Percentiles rank a stretch among this genome's conserved stretches.
Evolutionary conservation across 1,140 invertebrate species (phyloP).

Genomic region (Periplaneta americana): DNA sequence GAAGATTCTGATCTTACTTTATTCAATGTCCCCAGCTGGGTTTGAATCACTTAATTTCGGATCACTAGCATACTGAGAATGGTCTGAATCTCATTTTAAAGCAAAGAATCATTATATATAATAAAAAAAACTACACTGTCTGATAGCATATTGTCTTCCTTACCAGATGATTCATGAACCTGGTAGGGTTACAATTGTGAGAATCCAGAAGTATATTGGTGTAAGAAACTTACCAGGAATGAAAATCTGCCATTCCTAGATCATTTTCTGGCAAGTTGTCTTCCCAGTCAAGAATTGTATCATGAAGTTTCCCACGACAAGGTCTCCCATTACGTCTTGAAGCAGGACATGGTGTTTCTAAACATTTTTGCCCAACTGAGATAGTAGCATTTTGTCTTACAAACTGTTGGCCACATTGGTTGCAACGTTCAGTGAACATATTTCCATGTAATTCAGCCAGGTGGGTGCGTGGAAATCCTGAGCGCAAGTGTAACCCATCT

Average conservation of each 20-base stretch:
- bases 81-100: too few species aligned
- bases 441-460: constrained; percentile 96
- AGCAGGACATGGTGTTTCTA: constrained; percentile 68
- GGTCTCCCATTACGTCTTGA: constrained; percentile 52
- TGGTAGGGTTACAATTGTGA: too few species aligned
- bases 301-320: constrained; percentile 81
- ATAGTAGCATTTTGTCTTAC: constrained; percentile 70
- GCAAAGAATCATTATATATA: too few species aligned
- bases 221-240: constrained; percentile 73
- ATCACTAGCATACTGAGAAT: too few species aligned
- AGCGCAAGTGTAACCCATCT: constrained; percentile 92
- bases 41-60: too few species aligned
- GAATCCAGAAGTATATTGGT: too few species aligned
- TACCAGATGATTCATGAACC: too few species aligned
- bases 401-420: constrained; percentile 85
- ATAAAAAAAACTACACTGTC: too few species aligned
- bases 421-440: constrained; percentile 95
- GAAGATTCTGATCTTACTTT: too few species aligned
- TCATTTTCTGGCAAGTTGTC: constrained; percentile 89
- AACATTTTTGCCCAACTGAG: constrained; percentile 87
- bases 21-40: too few species aligned
- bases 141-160: too few species aligned
- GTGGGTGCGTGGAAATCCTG: constrained; percentile 71
- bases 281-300: constrained; percentile 99
- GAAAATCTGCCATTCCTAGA: constrained; percentile 75